A percentile compares a stretch with the other conserved stretches of the same genome.
Evolutionary conservation across 2,113 vertebrate genomes (phyloP).

Genomic region (Podocnemis expansa): DNA sequence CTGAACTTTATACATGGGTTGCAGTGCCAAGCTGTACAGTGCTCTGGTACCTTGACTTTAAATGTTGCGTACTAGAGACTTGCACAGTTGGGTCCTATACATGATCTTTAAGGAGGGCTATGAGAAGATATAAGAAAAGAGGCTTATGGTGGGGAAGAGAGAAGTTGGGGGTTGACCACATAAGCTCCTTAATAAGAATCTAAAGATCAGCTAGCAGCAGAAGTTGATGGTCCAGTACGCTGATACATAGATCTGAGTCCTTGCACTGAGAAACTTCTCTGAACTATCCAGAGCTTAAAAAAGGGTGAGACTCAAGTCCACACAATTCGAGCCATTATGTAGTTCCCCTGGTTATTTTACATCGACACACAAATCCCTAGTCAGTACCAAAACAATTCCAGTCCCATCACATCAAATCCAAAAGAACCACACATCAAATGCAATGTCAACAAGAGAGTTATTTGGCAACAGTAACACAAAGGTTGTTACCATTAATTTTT

Average conservation of each 20-base stretch:
- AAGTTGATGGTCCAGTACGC: not conserved
- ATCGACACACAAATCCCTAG: not conserved
- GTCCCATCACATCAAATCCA: not conserved
- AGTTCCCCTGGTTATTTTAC: not conserved
- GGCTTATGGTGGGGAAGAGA: not conserved
- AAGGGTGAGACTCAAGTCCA: not conserved
- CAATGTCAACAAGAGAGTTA: not conserved
- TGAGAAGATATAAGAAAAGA: not conserved
- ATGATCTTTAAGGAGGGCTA: not conserved
- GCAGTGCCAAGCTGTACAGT: not conserved
- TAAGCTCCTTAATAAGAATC: not conserved
- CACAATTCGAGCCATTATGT: not conserved
- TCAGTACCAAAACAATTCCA: not conserved
- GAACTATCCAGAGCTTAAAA: not conserved
- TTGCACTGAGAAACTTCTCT: not conserved
- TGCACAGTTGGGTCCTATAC: not conserved
- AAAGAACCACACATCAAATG: not conserved
- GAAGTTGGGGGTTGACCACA: not conserved
- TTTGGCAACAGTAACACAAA: not conserved
- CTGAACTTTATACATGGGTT: not conserved
- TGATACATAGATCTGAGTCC: accelerated
- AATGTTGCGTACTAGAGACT: not conserved
- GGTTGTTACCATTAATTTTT: not conserved
- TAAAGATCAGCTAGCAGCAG: not conserved
- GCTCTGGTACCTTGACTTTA: not conserved